These are phyloP conservation scores for Apistogramma diplotaenia DNA, from an alignment of 2,113 vertebrate species.

Conservation along the genomic window DNA sequence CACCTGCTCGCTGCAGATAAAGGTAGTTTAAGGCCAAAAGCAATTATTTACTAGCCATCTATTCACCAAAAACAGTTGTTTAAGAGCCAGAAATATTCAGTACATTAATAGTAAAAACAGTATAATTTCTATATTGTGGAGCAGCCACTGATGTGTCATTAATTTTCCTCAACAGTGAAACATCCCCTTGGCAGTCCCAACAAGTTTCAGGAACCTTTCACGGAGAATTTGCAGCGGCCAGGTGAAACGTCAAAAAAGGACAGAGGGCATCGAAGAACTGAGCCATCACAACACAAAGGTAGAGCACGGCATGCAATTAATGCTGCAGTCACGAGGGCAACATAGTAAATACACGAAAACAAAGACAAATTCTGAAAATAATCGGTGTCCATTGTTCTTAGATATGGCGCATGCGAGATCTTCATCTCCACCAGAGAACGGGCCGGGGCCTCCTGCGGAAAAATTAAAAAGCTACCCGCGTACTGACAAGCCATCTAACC, in stretches of 20 bases:
- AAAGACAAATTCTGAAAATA: not conserved
- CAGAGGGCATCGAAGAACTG: conserved; percentile 80
- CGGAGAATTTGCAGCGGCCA: conserved; percentile 68
- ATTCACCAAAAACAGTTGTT: not conserved
- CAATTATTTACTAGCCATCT: not conserved
- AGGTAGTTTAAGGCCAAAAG: not conserved
- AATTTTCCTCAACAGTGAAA: conserved; percentile 62
- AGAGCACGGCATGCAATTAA: not conserved
- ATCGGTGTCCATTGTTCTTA: conserved; percentile 33
- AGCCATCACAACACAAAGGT: conserved; percentile 83
- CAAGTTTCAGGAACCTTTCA: conserved; percentile 65
- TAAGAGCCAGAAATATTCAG: not conserved
- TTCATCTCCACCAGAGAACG: conserved; percentile 80
- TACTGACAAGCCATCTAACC: conserved; percentile 64
- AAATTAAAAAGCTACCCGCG: conserved; percentile 73
- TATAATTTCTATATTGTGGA: not conserved
- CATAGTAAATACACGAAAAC: not conserved
- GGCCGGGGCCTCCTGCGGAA: conserved; percentile 65
- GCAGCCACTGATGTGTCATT: not conserved
- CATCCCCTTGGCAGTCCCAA: conserved; percentile 65
- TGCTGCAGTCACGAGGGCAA: not conserved
- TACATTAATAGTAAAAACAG: not conserved
- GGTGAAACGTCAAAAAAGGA: conserved; percentile 84
- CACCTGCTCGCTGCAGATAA: too few species aligned
- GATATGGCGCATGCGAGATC: conserved; percentile 69